Evolutionary conservation across 2,888 invertebrate species (phyloP).

Genomic region (Dicycla oo): DNA sequence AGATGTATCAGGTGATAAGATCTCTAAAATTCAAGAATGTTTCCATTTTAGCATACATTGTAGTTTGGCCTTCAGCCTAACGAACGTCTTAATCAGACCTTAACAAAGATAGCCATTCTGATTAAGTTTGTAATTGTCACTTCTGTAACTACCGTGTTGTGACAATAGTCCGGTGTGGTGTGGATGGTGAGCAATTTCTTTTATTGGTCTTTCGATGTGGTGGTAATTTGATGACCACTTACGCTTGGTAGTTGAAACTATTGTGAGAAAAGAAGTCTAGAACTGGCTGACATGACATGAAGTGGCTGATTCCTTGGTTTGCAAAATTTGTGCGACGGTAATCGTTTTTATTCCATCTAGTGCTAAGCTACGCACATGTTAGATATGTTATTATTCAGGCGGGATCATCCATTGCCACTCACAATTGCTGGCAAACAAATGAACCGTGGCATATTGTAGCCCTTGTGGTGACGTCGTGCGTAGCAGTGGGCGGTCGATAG

Average conservation of each 20-base stretch:
- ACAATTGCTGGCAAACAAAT: background rate
- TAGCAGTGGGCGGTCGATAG: background rate
- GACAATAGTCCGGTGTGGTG: background rate
- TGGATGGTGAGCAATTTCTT: background rate
- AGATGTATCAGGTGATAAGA: constrained; percentile 21
- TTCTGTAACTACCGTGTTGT: background rate
- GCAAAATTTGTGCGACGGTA: background rate
- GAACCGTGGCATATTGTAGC: background rate
- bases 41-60: background rate
- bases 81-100: constrained; percentile 8
- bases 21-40: constrained; percentile 13
- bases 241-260: background rate
- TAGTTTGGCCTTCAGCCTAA: constrained; percentile 20
- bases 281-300: no score
- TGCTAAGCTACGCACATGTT: background rate
- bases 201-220: background rate
- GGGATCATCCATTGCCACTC: background rate
- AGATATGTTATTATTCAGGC: background rate
- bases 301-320: background rate
- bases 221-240: background rate
- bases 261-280: background rate
- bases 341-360: background rate
- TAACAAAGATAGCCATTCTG: background rate
- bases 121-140: background rate
- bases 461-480: background rate